phyloP scores from a whole-genome alignment of 2,113 vertebrate genomes.

The Neotoma lepida region DNA sequence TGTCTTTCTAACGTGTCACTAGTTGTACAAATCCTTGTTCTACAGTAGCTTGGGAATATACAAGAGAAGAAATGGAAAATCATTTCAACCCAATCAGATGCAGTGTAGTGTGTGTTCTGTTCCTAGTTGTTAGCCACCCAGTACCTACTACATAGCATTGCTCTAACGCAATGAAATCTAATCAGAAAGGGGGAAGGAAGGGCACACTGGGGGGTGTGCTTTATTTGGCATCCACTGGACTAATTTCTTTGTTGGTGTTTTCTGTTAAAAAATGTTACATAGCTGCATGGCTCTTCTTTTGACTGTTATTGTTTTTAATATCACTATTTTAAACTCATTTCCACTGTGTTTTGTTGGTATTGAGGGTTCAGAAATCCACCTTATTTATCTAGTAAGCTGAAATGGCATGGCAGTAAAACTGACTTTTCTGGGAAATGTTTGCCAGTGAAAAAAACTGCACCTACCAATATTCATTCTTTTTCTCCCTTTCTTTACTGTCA shows the following conservation, averaged over 20 bases:
- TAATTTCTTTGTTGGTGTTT: background rate
- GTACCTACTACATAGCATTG: background rate
- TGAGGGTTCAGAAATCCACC: background rate
- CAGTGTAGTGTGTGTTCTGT: background rate
- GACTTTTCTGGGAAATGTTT: conserved; percentile 13
- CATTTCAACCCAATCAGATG: background rate
- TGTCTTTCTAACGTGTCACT: background rate
- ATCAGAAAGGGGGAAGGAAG: background rate
- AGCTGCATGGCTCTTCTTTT: background rate
- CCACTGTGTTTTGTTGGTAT: background rate
- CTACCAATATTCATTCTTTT: background rate
- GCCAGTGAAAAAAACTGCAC: background rate
- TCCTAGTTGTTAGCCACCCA: background rate
- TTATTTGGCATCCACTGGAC: background rate
- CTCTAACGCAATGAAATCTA: background rate
- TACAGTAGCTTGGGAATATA: background rate
- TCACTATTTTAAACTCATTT: background rate
- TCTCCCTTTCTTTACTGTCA: conserved; percentile 1
- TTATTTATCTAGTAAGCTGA: background rate
- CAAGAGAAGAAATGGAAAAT: background rate
- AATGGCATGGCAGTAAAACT: background rate
- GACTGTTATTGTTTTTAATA: background rate
- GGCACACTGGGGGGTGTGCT: background rate
- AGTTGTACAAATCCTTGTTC: background rate
- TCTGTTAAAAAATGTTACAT: background rate